Base-by-base conservation (phyloP, 2,797 vertebrate species). In the Pipistrellus kuhlii region DNA sequence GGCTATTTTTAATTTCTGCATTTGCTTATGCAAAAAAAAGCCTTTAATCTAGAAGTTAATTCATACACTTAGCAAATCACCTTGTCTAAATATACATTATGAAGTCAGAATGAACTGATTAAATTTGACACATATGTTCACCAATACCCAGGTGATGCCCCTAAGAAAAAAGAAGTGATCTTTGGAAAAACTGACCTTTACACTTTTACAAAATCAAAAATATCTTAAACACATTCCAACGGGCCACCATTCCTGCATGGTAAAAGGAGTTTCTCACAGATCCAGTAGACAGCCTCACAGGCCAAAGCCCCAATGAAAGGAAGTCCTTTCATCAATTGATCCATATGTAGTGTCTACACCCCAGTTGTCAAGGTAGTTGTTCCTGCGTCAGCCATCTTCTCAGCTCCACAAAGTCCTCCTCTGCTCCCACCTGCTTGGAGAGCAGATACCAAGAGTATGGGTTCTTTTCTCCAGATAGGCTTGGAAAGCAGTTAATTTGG, bases 401-500 rank as follows among this genome's bases (percentile, higher is more conserved):
- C 4, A 0, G 41, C 48, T 73, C 51, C 25, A 5, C n/a, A 41
- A 12, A 59, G 51, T 6, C 0, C 3, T 20, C 27, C 85, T 81
- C 91, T 90, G 72, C 46, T 77, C 84, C 80, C 44, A 68, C 66
- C 51, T 20, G 5, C 20, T 25, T 21, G 57, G n/a, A 86, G 20
- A 71, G 84, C 35, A 83, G 86, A 89, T 35, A 86, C 46, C 76
- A 78, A 86, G 35, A 78, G 30, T 89, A 27, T 51, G 64, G 81
- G 76, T 72, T 91, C 44, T 80, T 86, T 83, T 82, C 93, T 87
- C 66, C 77, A 57, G 72, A 41, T 84, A 35, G 51, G 55, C 17
- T 92, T 0, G 0, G 32, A 59, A 55, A 81, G 69, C 68, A 95
- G 93, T 96, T 95, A 93, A 94, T 88, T 90, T 8, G 76, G 51